A percentile compares a stretch with the other conserved stretches of the same genome.
These are phyloP conservation scores for Drosophila albomicans DNA, from an alignment of 1,140 invertebrate species.

Conservation along the genomic window DNA sequence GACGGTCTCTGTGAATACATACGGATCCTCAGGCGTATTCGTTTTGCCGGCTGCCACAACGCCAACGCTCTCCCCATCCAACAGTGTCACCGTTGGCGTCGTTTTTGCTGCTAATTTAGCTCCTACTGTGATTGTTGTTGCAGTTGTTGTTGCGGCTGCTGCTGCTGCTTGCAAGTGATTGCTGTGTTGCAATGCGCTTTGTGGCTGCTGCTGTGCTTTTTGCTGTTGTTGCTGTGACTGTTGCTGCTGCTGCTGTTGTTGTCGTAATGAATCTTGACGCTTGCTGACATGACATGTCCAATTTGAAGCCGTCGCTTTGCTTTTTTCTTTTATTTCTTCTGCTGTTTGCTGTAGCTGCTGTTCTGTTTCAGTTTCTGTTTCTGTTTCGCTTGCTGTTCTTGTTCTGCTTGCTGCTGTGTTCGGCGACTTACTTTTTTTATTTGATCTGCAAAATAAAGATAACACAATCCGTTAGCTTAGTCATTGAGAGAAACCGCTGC, in stretches of 20 bases:
- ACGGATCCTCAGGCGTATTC: slow-evolving; percentile 83
- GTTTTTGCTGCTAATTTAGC: slow-evolving; percentile 46
- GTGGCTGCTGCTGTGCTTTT: slow-evolving; percentile 43
- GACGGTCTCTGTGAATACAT: slow-evolving; percentile 84
- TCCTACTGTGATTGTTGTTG: slow-evolving; percentile 45
- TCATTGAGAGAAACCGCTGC: slow-evolving; percentile 31
- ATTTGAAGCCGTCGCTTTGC: slow-evolving; percentile 72
- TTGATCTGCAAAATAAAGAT: slow-evolving; percentile 60
- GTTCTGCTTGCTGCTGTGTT: slow-evolving; percentile 26
- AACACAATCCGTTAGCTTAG: slow-evolving; percentile 38
- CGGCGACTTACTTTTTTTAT: slow-evolving; percentile 41
- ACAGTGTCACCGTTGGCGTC: slow-evolving; percentile 42
- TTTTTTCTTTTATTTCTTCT: slow-evolving; percentile 15
- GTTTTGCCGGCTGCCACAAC: slow-evolving; percentile 57
- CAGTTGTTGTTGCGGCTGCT: slow-evolving; percentile 45
- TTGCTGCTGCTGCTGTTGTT: slow-evolving; percentile 49
- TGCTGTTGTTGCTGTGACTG: slow-evolving; percentile 44
- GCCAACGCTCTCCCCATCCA: slow-evolving; percentile 53
- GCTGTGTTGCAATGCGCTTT: slow-evolving; percentile 39
- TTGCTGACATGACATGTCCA: slow-evolving; percentile 85
- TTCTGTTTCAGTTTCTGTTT: slow-evolving; percentile 2
- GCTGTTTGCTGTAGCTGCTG: slow-evolving; percentile 16
- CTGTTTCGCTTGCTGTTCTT: slow-evolving; percentile 15
- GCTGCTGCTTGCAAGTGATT: slow-evolving; percentile 38
- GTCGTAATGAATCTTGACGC: slow-evolving; percentile 73